Conservation (phyloP, 1,140 invertebrate species). For the Hestina assimilis region DNA sequence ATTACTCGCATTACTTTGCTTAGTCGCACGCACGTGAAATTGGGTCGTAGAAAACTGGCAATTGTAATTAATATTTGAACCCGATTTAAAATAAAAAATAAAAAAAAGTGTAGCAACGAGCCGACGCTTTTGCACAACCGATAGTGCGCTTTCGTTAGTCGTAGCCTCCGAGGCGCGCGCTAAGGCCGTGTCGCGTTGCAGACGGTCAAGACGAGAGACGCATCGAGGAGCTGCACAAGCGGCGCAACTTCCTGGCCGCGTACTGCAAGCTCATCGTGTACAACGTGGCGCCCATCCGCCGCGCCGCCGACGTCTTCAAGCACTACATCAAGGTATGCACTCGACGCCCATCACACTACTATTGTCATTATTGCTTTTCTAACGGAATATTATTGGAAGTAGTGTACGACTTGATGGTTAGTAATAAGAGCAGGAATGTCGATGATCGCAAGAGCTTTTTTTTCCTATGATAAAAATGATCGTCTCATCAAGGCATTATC, state of each 20-base stretch:
- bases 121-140: not conserved
- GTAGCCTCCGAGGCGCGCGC: not conserved
- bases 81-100: too few relatives aligned
- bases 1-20: slow-evolving; percentile 4
- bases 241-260: slow-evolving; percentile 95
- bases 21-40: slow-evolving; percentile 7
- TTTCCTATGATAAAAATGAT: too few relatives aligned
- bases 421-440: too few relatives aligned
- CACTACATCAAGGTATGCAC: slow-evolving; percentile 94
- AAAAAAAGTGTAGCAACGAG: slow-evolving; percentile 4
- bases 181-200: slow-evolving; percentile 42
- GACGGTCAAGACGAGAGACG: slow-evolving; percentile 94
- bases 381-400: too few relatives aligned
- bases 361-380: too few relatives aligned
- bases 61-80: not conserved
- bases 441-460: too few relatives aligned
- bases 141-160: not conserved
- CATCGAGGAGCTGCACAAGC: slow-evolving; percentile 97
- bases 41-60: slow-evolving; percentile 4
- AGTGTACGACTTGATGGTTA: too few relatives aligned
- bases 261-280: slow-evolving; percentile 99
- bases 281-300: slow-evolving; percentile 95
- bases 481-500: too few relatives aligned
- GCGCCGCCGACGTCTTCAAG: slow-evolving; percentile 96
- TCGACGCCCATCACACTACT: not conserved